Evolutionary conservation across 2,888 invertebrate species (phyloP).

Genomic region (Drosophila diplacantha): DNA sequence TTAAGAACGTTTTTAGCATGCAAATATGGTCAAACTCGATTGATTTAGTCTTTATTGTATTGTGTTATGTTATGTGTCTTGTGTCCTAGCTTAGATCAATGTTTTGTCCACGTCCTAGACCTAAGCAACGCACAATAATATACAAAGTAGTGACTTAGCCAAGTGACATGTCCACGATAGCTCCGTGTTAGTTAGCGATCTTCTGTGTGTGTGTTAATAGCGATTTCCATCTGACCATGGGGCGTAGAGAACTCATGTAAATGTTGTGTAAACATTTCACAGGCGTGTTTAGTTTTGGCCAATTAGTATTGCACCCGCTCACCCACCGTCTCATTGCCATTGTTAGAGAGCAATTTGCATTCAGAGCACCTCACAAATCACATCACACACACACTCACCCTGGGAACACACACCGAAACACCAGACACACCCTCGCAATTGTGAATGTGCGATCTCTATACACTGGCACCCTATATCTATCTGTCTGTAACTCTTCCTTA

Average conservation of each 20-base stretch:
- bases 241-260: constrained; percentile 29
- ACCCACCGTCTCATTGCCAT: constrained; percentile 27
- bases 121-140: constrained; percentile 49
- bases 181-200: constrained; percentile 30
- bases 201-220: constrained; percentile 18
- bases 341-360: constrained; percentile 34
- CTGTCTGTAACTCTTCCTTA: constrained; percentile 22
- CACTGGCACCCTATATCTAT: constrained; percentile 26
- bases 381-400: constrained; percentile 20
- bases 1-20: constrained; percentile 37
- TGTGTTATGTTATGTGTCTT: constrained; percentile 40
- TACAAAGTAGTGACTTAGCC: constrained; percentile 16
- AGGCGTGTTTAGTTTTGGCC: constrained; percentile 37
- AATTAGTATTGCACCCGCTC: constrained; percentile 34
- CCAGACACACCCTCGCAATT: constrained; percentile 30
- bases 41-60: constrained; percentile 4
- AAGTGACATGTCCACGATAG: constrained; percentile 11
- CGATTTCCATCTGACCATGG: constrained; percentile 10
- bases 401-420: constrained; percentile 22
- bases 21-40: constrained; percentile 8
- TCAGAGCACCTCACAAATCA: constrained; percentile 33
- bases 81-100: constrained; percentile 35
- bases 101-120: constrained; percentile 45
- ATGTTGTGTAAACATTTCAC: constrained; percentile 25
- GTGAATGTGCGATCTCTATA: constrained; percentile 41